Evolutionary conservation across 2,888 invertebrate species (phyloP).

Genomic region (Sympetrum striolatum): DNA sequence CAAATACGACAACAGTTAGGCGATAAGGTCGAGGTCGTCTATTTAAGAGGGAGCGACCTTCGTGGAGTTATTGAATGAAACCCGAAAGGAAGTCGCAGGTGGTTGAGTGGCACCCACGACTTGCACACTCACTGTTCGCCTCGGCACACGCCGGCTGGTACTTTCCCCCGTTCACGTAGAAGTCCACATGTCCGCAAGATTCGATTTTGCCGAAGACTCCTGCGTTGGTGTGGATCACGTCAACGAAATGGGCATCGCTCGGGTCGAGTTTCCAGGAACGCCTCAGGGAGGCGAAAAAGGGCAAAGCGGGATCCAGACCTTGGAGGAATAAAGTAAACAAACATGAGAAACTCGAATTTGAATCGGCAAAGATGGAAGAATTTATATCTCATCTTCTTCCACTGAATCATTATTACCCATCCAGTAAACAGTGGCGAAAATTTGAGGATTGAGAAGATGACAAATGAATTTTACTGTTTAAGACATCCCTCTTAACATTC

Average conservation of each 20-base stretch:
- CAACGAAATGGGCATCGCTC: constrained; percentile 72
- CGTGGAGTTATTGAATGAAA: neutral
- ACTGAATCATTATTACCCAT: too few relatives aligned
- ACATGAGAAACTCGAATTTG: neutral
- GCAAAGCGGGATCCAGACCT: constrained; percentile 74
- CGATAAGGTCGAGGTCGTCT: neutral
- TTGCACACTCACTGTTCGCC: constrained; percentile 56
- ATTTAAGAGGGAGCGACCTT: neutral
- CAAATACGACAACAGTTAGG: neutral
- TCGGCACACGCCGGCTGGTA: constrained; percentile 71
- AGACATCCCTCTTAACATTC: too few relatives aligned
- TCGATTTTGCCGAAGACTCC: constrained; percentile 72
- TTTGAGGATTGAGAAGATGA: neutral
- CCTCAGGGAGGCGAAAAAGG: constrained; percentile 65
- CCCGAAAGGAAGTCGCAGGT: neutral
- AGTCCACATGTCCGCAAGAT: constrained; percentile 73
- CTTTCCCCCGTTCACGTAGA: constrained; percentile 75
- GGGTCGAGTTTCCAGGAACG: constrained; percentile 65
- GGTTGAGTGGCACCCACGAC: neutral
- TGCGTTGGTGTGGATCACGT: constrained; percentile 75
- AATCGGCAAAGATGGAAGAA: neutral
- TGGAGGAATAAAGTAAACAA: neutral
- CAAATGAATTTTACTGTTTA: too few relatives aligned
- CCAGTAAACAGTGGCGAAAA: too few relatives aligned
- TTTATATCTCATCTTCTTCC: too few relatives aligned